Evolutionary conservation across 2,888 invertebrate species (phyloP).

Genomic region (Tetropium fuscum): DNA sequence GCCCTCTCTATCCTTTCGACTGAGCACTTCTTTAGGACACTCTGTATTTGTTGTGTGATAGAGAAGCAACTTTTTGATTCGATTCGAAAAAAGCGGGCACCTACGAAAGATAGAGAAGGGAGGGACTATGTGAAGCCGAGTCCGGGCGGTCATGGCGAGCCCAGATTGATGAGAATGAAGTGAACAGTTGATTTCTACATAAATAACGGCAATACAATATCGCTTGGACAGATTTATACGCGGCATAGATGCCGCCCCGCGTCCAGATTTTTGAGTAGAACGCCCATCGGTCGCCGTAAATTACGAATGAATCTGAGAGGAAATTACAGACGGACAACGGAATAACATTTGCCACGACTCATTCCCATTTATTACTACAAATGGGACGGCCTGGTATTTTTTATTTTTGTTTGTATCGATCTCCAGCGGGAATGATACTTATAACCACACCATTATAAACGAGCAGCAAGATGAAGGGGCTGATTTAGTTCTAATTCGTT

Average conservation of each 20-base stretch:
- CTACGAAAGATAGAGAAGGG: conserved; percentile 2
- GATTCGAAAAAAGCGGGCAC: not conserved
- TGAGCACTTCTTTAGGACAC: too few relatives aligned
- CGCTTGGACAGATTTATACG: conserved; percentile 66
- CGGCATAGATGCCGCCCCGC: conserved; percentile 62
- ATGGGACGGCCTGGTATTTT: conserved; percentile 39
- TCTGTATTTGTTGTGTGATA: too few relatives aligned
- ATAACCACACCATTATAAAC: too few relatives aligned
- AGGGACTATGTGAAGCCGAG: conserved; percentile 8
- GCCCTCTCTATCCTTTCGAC: too few relatives aligned
- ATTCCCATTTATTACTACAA: conserved; percentile 48
- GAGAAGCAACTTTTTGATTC: too few relatives aligned
- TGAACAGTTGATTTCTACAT: conserved; percentile 66
- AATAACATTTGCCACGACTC: conserved; percentile 53
- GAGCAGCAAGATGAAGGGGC: too few relatives aligned
- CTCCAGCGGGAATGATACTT: too few relatives aligned
- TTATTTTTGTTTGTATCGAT: conserved; percentile 31
- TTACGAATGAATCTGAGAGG: conserved; percentile 56
- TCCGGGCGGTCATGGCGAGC: conserved; percentile 50
- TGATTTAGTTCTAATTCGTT: too few relatives aligned
- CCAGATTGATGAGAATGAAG: conserved; percentile 65
- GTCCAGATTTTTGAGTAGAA: conserved; percentile 63
- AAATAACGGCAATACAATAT: conserved; percentile 67
- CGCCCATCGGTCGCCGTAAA: conserved; percentile 62
- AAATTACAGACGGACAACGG: conserved; percentile 54